These are phyloP conservation scores for Sitodiplosis mosellana DNA, from an alignment of 1,140 invertebrate species.

Conservation along the genomic window DNA sequence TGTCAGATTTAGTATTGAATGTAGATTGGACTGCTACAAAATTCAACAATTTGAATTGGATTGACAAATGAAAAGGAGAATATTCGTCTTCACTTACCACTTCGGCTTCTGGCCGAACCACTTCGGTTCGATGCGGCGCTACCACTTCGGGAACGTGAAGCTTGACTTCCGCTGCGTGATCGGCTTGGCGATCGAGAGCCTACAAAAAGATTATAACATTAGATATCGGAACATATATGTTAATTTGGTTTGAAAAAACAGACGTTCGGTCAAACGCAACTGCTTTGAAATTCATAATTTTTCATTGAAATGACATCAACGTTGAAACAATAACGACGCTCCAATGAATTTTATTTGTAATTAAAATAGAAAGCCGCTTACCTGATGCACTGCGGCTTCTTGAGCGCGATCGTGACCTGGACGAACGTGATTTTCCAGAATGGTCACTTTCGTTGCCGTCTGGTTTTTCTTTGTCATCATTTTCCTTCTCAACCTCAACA, in stretches of 20 bases:
- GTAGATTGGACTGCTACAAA: too few species aligned
- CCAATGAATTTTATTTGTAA: not conserved
- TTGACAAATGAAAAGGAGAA: too few species aligned
- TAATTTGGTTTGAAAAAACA: constrained; percentile 21
- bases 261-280: constrained; percentile 3
- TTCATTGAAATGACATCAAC: not conserved
- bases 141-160: constrained; percentile 5
- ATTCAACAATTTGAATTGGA: too few species aligned
- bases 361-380: not conserved
- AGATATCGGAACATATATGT: constrained; percentile 18
- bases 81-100: constrained; percentile 9
- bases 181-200: constrained; percentile 13
- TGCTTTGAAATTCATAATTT: not conserved
- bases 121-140: constrained; percentile 1
- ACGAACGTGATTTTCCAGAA: constrained; percentile 18
- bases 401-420: constrained; percentile 6
- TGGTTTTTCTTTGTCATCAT: constrained; percentile 24
- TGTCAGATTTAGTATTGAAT: too few species aligned
- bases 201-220: constrained; percentile 13
- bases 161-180: constrained; percentile 1
- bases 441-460: constrained; percentile 16
- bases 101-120: constrained; percentile 8
- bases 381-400: not conserved
- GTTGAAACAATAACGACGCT: not conserved
- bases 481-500: constrained; percentile 15